These are phyloP conservation scores for Psittacus erithacus DNA, from an alignment of 2,113 vertebrate genomes.

Conservation along the genomic window DNA sequence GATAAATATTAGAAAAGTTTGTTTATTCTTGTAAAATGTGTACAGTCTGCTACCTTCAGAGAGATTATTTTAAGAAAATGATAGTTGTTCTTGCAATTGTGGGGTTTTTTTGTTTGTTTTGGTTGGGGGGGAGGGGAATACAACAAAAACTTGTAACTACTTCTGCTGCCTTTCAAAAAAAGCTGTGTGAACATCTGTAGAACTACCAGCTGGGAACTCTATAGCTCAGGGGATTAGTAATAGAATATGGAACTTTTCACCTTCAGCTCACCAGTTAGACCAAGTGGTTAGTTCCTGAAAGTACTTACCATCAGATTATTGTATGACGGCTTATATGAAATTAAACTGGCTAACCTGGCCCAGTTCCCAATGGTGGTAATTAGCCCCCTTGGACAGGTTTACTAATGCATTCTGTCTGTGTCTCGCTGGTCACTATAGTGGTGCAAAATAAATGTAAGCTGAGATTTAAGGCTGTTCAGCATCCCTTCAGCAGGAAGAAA, in stretches of 20 bases:
- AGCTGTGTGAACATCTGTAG: slow-evolving; percentile 20
- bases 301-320: background rate
- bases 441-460: background rate
- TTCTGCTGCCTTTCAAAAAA: slow-evolving; percentile 65
- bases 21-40: slow-evolving; percentile 82
- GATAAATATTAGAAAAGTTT: slow-evolving; percentile 70
- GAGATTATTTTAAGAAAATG: slow-evolving; percentile 75
- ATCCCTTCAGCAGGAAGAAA: background rate
- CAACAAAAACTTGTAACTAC: background rate
- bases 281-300: background rate
- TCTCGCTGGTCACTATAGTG: background rate
- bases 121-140: background rate
- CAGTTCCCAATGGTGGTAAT: background rate
- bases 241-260: slow-evolving; percentile 22
- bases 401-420: background rate
- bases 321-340: background rate
- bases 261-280: slow-evolving; percentile 19
- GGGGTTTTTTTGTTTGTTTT: background rate
- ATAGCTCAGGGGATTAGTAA: slow-evolving; percentile 55
- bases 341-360: background rate
- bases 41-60: slow-evolving; percentile 69
- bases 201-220: slow-evolving; percentile 33
- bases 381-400: background rate
- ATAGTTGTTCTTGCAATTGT: slow-evolving; percentile 54
- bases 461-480: background rate